Evolutionary conservation across 1,140 invertebrate genomes (phyloP), one percentile per base, ranked within the genome.

Genomic region (Ephestia elutella): DNA sequence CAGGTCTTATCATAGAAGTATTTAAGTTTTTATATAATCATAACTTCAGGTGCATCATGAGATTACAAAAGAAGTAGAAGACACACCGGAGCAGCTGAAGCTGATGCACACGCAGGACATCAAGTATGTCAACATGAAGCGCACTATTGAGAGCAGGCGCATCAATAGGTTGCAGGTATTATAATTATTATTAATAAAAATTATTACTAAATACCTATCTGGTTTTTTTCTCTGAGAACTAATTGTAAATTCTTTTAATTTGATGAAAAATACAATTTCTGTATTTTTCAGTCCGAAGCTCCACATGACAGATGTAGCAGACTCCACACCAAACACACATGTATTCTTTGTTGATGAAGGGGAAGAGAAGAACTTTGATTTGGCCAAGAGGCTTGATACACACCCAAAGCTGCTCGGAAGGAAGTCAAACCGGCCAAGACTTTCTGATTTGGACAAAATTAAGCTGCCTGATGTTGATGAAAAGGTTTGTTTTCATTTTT

Each of bases 101-200:
- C 75, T 99, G 5, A 97, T 98, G 95, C 91, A 96, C 77, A 95
- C 95, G 0, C 96, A 98, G 87, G 96, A 99, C 87, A 86, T 97
- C 10, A 95, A 94, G 75, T 99, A 99, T 78, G 91, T 99, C 5
- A 91, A 92, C 19, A 94, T 94, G 85, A 97, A 97, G 73, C 90
- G 95, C 48, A 94, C 93, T 10, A 91, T 97, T 28, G 98, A 99
- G 89, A 87, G 91, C 0, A 96, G 94, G 72, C 97, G 97, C 90
- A 95, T 99, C 65, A 92, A 97, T 62, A 94, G 94, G 71, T 80
- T 99, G 18, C 83, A 87, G 73, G 85, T 86, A 60, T 44, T 3
- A 3, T 25, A 7, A 7, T 7, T 25, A 7, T 7, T 3, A 25
- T 25, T 25, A 7, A 2, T 25, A 25, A 25, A n/a, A n/a, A n/a